Evolutionary conservation across 2,888 invertebrate genomes (phyloP).

Genomic region (Lagria hirta): DNA sequence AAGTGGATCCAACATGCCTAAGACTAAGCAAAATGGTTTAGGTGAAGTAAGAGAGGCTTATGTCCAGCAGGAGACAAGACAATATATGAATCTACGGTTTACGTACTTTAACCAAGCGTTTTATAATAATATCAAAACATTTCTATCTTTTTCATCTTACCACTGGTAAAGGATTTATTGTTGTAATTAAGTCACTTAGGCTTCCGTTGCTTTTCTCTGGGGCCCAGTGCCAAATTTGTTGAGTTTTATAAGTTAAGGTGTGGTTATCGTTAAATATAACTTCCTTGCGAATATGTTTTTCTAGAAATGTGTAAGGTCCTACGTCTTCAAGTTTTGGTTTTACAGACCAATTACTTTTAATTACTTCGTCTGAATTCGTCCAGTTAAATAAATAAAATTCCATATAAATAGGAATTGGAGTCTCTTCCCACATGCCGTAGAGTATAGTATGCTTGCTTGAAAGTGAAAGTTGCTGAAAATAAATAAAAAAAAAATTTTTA

Average conservation of each 20-base stretch:
- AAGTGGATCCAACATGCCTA: too few species aligned
- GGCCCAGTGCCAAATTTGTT: conserved; percentile 72
- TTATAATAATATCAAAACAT: too few species aligned
- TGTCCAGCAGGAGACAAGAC: too few species aligned
- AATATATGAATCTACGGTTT: too few species aligned
- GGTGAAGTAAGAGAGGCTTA: too few species aligned
- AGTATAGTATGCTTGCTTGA: conserved; percentile 61
- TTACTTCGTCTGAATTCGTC: conserved; percentile 69
- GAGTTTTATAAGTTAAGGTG: conserved; percentile 77
- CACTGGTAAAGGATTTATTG: conserved; percentile 68
- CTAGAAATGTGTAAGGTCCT: conserved; percentile 75
- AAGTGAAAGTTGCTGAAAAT: conserved; percentile 67
- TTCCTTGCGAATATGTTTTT: conserved; percentile 61
- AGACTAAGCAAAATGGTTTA: too few species aligned
- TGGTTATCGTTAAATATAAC: conserved; percentile 68
- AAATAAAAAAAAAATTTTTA: too few species aligned
- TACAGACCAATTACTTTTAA: conserved; percentile 53
- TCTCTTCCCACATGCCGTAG: conserved; percentile 75
- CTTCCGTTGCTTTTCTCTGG: conserved; percentile 71
- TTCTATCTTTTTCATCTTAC: too few species aligned
- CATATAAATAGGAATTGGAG: conserved; percentile 81
- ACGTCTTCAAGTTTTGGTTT: conserved; percentile 66
- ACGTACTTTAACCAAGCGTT: too few species aligned
- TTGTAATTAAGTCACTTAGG: conserved; percentile 68
- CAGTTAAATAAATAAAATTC: conserved; percentile 77